Conservation (phyloP, 2,888 invertebrate species). For the Cephalotes varians region DNA sequence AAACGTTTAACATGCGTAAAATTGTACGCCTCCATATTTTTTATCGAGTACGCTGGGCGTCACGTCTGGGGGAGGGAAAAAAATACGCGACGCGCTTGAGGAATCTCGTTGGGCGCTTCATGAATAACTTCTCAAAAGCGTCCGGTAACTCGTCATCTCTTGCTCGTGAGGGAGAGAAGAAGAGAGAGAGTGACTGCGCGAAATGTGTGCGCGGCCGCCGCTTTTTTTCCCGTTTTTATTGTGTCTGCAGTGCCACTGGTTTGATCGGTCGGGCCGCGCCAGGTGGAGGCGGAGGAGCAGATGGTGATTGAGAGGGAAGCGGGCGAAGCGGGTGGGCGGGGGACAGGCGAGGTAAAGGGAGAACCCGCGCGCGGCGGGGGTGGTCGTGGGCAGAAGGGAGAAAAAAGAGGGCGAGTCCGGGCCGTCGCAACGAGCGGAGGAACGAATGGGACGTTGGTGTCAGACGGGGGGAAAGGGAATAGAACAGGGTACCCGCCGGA, state of each 20-base stretch:
- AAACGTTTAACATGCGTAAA: conserved; percentile 23
- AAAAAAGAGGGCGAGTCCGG: conserved; percentile 65
- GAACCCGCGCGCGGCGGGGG: conserved; percentile 53
- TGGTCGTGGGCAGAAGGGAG: conserved; percentile 43
- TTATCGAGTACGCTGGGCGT: conserved; percentile 26
- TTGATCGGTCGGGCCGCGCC: conserved; percentile 76
- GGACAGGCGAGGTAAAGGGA: conserved; percentile 59
- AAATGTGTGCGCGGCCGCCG: conserved; percentile 69
- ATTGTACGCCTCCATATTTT: conserved; percentile 32
- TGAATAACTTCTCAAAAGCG: conserved; percentile 76
- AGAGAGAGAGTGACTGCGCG: conserved; percentile 28
- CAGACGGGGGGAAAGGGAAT: conserved; percentile 6
- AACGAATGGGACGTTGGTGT: conserved; percentile 72
- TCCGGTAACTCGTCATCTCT: conserved; percentile 58
- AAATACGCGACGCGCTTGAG: conserved; percentile 57
- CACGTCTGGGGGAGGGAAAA: not conserved
- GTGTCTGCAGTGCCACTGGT: conserved; percentile 82
- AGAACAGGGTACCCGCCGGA: conserved; percentile 70
- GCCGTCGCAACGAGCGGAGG: conserved; percentile 55
- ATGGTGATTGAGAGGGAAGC: conserved; percentile 71
- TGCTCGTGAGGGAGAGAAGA: not conserved
- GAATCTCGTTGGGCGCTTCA: conserved; percentile 78
- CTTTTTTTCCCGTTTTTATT: conserved; percentile 80
- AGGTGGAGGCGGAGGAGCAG: conserved; percentile 74
- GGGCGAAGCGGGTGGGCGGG: conserved; percentile 31